These are phyloP conservation scores for Drosophila grimshawi DNA, from an alignment of 1,140 invertebrate species.

Conservation along the genomic window DNA sequence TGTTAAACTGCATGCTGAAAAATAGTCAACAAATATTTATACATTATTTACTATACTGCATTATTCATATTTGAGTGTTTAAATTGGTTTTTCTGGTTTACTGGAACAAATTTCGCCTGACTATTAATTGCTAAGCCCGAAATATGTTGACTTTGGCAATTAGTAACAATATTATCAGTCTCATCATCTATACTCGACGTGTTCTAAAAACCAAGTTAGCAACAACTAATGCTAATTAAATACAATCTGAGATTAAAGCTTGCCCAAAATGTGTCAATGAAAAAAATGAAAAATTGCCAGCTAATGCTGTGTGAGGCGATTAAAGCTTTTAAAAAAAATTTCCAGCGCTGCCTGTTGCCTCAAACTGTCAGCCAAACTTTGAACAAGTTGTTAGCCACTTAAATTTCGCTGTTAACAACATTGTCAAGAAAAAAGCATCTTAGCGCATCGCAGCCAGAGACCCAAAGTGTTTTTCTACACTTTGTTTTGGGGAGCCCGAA, in stretches of 20 bases:
- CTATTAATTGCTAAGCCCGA: conserved; percentile 22
- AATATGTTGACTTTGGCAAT: conserved; percentile 23
- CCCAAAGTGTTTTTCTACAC: conserved; percentile 19
- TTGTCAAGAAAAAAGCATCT: conserved; percentile 36
- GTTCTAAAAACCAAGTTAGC: not conserved
- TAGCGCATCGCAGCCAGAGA: conserved; percentile 46
- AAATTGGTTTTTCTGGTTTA: not conserved
- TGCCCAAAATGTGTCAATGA: not conserved
- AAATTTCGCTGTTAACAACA: conserved; percentile 76
- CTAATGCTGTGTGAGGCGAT: conserved; percentile 62
- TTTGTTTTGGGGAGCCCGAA: conserved; percentile 10
- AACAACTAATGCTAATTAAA: conserved; percentile 30
- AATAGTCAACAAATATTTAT: too few relatives aligned
- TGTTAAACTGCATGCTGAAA: too few relatives aligned
- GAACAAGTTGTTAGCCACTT: conserved; percentile 74
- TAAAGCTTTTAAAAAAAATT: conserved; percentile 51
- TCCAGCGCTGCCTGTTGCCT: conserved; percentile 26
- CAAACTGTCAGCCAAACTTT: conserved; percentile 67
- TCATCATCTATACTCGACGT: not conserved
- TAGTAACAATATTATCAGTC: not conserved
- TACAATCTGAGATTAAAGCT: conserved; percentile 19
- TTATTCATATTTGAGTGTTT: not conserved
- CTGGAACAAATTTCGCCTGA: not conserved
- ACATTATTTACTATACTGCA: too few relatives aligned
- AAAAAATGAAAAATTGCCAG: conserved; percentile 51